Evolutionary conservation across 2,797 vertebrate genomes (phyloP).

Genomic region (Rhinichthys osculus): DNA sequence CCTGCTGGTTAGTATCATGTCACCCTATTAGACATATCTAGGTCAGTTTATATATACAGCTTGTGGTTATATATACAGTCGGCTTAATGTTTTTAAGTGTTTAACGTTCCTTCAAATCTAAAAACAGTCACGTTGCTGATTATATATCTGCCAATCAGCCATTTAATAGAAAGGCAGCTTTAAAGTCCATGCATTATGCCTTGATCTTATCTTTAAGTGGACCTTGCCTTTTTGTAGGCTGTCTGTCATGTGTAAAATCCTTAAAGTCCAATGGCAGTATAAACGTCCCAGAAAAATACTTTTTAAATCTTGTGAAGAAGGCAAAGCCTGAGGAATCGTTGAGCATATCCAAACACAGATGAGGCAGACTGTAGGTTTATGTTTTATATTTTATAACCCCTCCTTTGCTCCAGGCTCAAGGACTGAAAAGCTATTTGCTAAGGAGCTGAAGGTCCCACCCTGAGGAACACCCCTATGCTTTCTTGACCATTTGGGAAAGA

Average conservation of each 20-base stretch:
- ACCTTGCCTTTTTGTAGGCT: constrained; percentile 51
- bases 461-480: constrained; percentile 36
- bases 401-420: constrained; percentile 19
- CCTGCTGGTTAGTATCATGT: neutral
- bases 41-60: constrained; percentile 4
- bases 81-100: neutral
- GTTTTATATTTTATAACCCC: constrained; percentile 37
- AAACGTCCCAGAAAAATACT: constrained; percentile 16
- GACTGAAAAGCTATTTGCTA: constrained; percentile 46
- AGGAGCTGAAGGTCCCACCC: constrained; percentile 51
- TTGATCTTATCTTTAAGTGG: constrained; percentile 17
- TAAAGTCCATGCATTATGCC: constrained; percentile 29
- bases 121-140: neutral
- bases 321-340: constrained; percentile 23
- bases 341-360: constrained; percentile 38
- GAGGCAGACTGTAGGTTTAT: neutral
- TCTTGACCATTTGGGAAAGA: constrained; percentile 58
- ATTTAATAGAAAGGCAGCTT: neutral
- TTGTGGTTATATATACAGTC: neutral
- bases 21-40: neutral
- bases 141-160: neutral
- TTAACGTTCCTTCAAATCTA: neutral
- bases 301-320: constrained; percentile 21
- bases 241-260: constrained; percentile 44
- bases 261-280: constrained; percentile 19